Percentiles rank a stretch among this genome's conserved stretches.
Evolutionary conservation across 2,113 vertebrate species (phyloP).

Genomic region (Rhabdornis inornatus): DNA sequence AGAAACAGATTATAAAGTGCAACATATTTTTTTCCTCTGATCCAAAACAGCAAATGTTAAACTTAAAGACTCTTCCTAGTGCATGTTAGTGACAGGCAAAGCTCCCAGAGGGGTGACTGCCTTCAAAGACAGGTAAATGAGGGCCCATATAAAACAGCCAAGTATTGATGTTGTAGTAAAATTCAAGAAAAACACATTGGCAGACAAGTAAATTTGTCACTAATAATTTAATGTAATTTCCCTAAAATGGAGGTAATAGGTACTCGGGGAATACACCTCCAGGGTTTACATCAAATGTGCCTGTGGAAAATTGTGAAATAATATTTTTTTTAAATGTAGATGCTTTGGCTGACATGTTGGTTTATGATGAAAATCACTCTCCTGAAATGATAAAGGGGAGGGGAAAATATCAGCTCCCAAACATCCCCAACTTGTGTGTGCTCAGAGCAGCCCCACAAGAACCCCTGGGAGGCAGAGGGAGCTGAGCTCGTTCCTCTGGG

Average conservation of each 20-base stretch:
- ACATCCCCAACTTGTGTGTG: neutral
- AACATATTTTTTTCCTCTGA: conserved; percentile 70
- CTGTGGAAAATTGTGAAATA: conserved; percentile 77
- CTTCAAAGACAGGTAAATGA: conserved; percentile 81
- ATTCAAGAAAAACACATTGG: conserved; percentile 84
- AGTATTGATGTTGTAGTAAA: conserved; percentile 85
- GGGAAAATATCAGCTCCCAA: conserved; percentile 19
- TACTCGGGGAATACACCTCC: conserved; percentile 81
- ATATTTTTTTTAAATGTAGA: conserved; percentile 72
- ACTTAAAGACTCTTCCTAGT: conserved; percentile 72
- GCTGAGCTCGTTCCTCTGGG: neutral
- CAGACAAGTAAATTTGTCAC: conserved; percentile 87
- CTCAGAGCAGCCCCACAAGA: conserved; percentile 12
- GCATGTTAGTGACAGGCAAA: conserved; percentile 74
- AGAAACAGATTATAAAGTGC: conserved; percentile 52
- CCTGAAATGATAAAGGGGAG: conserved; percentile 68
- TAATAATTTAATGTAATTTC: conserved; percentile 87
- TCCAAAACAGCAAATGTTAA: conserved; percentile 72
- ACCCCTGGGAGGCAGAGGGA: neutral
- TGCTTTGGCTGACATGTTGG: conserved; percentile 79
- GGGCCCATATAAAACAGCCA: conserved; percentile 79
- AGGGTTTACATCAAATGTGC: conserved; percentile 80
- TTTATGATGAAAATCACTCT: conserved; percentile 76
- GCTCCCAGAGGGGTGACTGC: conserved; percentile 79
- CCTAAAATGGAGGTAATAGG: conserved; percentile 84